phyloP scores from a whole-genome alignment of 1,140 invertebrate genomes.

The Drosophila pectinifera region DNA sequence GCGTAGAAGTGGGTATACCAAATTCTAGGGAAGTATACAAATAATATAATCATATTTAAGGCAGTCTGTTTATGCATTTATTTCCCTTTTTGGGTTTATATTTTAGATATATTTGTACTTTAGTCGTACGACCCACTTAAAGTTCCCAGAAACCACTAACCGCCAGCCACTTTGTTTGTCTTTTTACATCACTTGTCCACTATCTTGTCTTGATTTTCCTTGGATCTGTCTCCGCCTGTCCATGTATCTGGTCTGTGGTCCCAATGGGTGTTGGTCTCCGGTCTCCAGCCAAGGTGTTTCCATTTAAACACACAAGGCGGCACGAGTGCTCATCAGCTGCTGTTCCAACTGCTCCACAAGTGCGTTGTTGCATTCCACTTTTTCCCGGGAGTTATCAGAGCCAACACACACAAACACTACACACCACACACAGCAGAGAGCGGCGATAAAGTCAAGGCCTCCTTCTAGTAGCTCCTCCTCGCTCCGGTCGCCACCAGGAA shows the following conservation, averaged over 20 bases:
- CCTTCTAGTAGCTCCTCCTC: neutral
- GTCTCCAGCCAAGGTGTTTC: too few species aligned
- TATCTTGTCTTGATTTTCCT: neutral
- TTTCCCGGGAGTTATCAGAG: slow-evolving; percentile 53
- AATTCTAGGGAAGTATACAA: too few species aligned
- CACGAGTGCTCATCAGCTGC: slow-evolving; percentile 7
- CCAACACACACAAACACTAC: slow-evolving; percentile 7
- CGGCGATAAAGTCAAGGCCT: slow-evolving; percentile 47
- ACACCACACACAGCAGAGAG: neutral
- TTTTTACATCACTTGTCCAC: neutral
- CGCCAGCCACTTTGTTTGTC: neutral
- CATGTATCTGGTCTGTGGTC: too few species aligned
- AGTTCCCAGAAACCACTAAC: neutral
- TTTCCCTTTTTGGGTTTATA: too few species aligned
- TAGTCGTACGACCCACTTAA: neutral
- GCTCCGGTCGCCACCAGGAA: neutral
- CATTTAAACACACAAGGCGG: too few species aligned
- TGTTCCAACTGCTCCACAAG: slow-evolving; percentile 32
- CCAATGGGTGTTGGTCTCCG: too few species aligned
- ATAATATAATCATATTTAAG: too few species aligned
- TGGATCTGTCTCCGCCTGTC: neutral
- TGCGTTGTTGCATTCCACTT: slow-evolving; percentile 26
- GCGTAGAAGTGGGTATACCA: too few species aligned
- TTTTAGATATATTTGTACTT: too few species aligned
- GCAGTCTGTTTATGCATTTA: too few species aligned